Evolutionary conservation across 2,888 invertebrate species (phyloP).

Genomic region (Hypolimnas misippus): DNA sequence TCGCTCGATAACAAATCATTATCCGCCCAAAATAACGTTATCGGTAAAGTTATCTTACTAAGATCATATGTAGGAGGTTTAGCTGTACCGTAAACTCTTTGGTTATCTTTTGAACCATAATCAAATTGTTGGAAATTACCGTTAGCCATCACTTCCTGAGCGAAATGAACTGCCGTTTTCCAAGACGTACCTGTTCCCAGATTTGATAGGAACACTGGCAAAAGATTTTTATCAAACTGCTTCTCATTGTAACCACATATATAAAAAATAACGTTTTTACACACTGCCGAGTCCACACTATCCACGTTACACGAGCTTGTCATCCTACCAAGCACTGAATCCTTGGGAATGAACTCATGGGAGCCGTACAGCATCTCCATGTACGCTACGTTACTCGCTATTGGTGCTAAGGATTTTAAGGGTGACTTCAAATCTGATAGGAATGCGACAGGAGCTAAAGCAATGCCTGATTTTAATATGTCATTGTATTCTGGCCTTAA

Average conservation of each 20-base stretch:
- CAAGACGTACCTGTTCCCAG: constrained; percentile 90
- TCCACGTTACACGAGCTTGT: constrained; percentile 82
- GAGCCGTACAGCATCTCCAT: constrained; percentile 86
- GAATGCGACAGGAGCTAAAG: constrained; percentile 88
- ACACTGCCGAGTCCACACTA: constrained; percentile 82
- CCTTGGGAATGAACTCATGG: constrained; percentile 89
- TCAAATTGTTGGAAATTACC: constrained; percentile 87
- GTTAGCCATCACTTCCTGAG: constrained; percentile 80
- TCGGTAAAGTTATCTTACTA: constrained; percentile 82
- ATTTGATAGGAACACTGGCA: constrained; percentile 88
- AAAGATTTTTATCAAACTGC: constrained; percentile 87
- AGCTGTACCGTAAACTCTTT: constrained; percentile 79
- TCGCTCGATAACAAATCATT: constrained; percentile 89
- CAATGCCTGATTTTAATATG: constrained; percentile 85
- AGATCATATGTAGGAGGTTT: constrained; percentile 86
- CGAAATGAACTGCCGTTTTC: constrained; percentile 88
- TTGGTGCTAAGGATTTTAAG: constrained; percentile 86
- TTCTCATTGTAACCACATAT: constrained; percentile 88
- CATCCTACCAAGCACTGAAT: constrained; percentile 82
- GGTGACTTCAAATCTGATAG: constrained; percentile 87
- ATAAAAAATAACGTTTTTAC: constrained; percentile 88
- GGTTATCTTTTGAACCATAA: constrained; percentile 85
- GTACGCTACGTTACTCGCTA: constrained; percentile 83
- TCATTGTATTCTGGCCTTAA: constrained; percentile 87
- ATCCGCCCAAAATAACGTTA: constrained; percentile 86